Base-by-base conservation (phyloP, 2,797 vertebrate species). In the Xenops minutus region DNA sequence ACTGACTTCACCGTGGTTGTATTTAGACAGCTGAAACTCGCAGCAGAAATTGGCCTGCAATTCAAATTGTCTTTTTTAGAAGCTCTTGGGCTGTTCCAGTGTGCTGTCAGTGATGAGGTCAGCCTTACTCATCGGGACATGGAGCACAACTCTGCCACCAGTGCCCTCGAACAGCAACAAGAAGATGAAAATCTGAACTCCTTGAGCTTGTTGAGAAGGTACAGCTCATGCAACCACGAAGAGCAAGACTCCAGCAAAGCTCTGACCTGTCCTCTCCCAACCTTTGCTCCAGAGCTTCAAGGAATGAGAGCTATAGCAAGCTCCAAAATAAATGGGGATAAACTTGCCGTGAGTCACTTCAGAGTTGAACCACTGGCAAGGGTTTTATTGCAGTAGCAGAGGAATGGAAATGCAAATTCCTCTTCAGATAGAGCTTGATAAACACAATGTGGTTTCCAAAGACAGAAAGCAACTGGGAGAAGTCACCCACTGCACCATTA, bases 11-110 rank as follows among this genome's bases (percentile, higher is more conserved):
- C 73, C 0, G 0, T 14, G 72, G 71, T 9, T 80, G 51, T 62
- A 89, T 63, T 94, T 49, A 59, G 81, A 91, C 82, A 94, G 79
- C 49, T 96, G 86, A 71, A 94, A 56, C 36, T 58, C 41, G 8
- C 74, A 56, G 55, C 26, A 87, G 67, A 43, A 73, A 58, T 8
- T 37, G 67, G 61, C 64, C 63, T 46, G 64, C 32, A 1, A 1
- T 26, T 73, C 59, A 74, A 63, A 84, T 3, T 37, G 41, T 46
- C 63, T 10, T 24, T 89, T 87, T 66, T 19, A 88, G 85, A 56
- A 74, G 44, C 3, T 0, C 43, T 58, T 1, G 1, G 41, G 63
- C 68, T 3, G 23, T 17, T 61, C 54, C 59, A 79, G 69, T 55
- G 49, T 75, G 75, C 63, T 12, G 2, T 37, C 74, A 44, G 58